A percentile compares a stretch with the other conserved stretches of the same genome.
phyloP scores from a whole-genome alignment of 2,797 vertebrate species.

The Chromis chromis region DNA sequence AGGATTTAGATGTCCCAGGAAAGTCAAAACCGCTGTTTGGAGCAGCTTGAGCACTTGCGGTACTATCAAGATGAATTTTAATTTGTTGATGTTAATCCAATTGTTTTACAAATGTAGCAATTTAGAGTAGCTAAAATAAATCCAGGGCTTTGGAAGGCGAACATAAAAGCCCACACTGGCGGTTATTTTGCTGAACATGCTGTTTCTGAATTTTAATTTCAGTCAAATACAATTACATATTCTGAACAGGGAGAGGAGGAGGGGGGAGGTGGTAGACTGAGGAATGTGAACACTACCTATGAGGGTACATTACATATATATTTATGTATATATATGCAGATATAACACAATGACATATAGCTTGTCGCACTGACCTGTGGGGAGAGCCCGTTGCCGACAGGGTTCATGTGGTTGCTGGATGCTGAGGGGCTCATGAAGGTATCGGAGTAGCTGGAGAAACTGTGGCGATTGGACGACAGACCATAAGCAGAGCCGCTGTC shows the following conservation, averaged over 20 bases:
- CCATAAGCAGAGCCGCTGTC: constrained; percentile 92
- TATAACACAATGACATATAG: neutral
- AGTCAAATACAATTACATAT: constrained; percentile 74
- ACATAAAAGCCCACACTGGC: constrained; percentile 80
- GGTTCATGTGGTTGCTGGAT: constrained; percentile 97
- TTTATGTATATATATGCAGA: neutral
- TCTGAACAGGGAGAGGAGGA: constrained; percentile 52
- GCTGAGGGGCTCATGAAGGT: constrained; percentile 96
- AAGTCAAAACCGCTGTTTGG: constrained; percentile 82
- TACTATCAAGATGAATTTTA: constrained; percentile 86
- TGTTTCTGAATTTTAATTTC: constrained; percentile 78
- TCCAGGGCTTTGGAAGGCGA: constrained; percentile 79
- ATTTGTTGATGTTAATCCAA: constrained; percentile 88
- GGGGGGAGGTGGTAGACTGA: constrained; percentile 30
- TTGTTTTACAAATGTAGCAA: constrained; percentile 87
- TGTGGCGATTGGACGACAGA: constrained; percentile 91
- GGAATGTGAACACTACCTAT: constrained; percentile 28
- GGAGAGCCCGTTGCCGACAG: constrained; percentile 96
- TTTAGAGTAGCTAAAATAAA: constrained; percentile 83
- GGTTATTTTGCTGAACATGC: constrained; percentile 77
- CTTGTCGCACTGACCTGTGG: constrained; percentile 89
- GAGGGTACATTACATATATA: constrained; percentile 2
- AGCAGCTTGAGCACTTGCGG: constrained; percentile 78
- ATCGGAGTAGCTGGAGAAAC: constrained; percentile 98
- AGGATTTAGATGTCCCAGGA: constrained; percentile 85